Evolutionary conservation across 2,888 invertebrate species (phyloP).

Genomic region (Oxytorus armatus): DNA sequence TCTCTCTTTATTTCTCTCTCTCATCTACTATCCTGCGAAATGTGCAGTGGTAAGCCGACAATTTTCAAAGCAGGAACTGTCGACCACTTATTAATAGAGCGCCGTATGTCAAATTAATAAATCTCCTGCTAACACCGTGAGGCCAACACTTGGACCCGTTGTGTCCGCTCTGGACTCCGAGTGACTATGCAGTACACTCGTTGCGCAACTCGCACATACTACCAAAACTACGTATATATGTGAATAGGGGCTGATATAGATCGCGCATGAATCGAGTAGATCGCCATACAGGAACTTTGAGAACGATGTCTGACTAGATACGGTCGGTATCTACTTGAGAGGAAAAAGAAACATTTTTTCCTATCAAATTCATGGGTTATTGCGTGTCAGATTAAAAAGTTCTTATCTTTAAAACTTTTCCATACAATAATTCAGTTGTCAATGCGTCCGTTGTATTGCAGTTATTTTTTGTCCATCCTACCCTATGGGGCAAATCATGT

Average conservation of each 20-base stretch:
- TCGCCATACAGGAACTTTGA: constrained; percentile 19
- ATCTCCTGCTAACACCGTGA: constrained; percentile 63
- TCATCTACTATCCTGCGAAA: constrained; percentile 39
- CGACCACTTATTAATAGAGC: constrained; percentile 71
- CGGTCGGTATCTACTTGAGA: constrained; percentile 32
- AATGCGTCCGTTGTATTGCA: too few relatives aligned
- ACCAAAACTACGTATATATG: constrained; percentile 10
- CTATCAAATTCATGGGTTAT: neutral
- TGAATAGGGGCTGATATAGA: constrained; percentile 14
- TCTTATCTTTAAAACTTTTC: too few relatives aligned
- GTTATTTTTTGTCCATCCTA: too few relatives aligned
- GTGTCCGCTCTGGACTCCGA: constrained; percentile 59
- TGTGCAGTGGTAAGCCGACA: constrained; percentile 53
- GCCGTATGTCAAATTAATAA: constrained; percentile 73
- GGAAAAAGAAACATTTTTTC: constrained; percentile 6
- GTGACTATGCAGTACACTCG: constrained; percentile 46
- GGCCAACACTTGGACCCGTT: constrained; percentile 62
- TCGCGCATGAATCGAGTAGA: constrained; percentile 50
- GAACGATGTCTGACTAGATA: constrained; percentile 45
- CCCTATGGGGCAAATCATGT: too few relatives aligned
- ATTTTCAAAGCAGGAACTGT: constrained; percentile 72
- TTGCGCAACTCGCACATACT: constrained; percentile 60
- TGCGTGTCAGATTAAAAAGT: too few relatives aligned
- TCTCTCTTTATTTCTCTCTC: constrained; percentile 53
- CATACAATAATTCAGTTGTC: too few relatives aligned